phyloP scores from a whole-genome alignment of 1,140 invertebrate genomes.

The Papilio polyxenes region DNA sequence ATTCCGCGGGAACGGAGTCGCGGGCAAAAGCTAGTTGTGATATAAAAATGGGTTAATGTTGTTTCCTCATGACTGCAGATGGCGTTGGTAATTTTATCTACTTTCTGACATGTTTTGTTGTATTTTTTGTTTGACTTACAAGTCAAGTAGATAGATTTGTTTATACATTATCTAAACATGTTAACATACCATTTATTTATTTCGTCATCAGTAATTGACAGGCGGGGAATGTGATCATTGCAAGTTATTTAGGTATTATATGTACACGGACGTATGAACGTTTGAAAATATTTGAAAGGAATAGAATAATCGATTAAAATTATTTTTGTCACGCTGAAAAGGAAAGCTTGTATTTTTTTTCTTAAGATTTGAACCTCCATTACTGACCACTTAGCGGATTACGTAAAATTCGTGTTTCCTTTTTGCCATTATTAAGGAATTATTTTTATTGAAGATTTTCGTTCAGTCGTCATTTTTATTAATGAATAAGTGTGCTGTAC shows the following conservation, averaged over 20 bases:
- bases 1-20: too few species aligned
- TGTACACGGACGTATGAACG: neutral
- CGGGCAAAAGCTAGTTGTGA: too few species aligned
- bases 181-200: neutral
- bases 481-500: neutral
- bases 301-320: neutral
- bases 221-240: neutral
- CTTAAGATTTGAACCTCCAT: neutral
- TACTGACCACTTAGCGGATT: neutral
- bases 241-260: neutral
- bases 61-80: slow-evolving; percentile 7
- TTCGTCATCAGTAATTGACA: neutral
- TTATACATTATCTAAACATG: neutral
- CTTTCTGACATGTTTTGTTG: neutral
- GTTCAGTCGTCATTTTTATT: too few species aligned
- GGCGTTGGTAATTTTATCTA: neutral
- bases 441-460: too few species aligned
- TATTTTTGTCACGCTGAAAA: neutral
- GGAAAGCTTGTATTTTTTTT: neutral
- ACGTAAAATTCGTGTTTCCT: neutral
- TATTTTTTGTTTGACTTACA: slow-evolving; percentile 11
- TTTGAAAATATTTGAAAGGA: neutral
- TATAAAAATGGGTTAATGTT: slow-evolving; percentile 6
- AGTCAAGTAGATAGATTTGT: slow-evolving; percentile 13
- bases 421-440: neutral